A percentile compares a stretch with the other conserved stretches of the same genome.
Evolutionary conservation across 2,113 vertebrate species (phyloP).

Genomic region (Toxotes jaculatrix): DNA sequence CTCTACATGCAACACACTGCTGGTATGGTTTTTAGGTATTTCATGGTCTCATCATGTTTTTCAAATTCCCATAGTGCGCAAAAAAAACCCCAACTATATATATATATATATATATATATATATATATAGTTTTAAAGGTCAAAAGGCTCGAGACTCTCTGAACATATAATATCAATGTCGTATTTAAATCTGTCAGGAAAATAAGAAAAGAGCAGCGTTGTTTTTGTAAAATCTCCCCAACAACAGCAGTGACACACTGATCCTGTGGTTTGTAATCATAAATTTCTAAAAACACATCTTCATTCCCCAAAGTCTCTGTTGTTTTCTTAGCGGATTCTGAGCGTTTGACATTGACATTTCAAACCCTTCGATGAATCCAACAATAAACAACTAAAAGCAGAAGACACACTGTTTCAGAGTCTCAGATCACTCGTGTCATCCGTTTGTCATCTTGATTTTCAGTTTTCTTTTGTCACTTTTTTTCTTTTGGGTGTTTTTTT

Average conservation of each 20-base stretch:
- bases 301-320: conserved; percentile 1
- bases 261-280: conserved; percentile 16
- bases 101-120: no score
- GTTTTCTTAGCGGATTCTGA: not conserved
- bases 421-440: conserved; percentile 40
- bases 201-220: not conserved
- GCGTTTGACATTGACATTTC: conserved; percentile 21
- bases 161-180: not conserved
- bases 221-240: conserved; percentile 1
- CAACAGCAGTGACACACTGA: conserved; percentile 15
- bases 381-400: conserved; percentile 27
- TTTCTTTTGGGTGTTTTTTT: not conserved
- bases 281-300: conserved; percentile 18
- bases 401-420: not conserved
- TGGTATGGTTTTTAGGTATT: no score
- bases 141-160: not conserved
- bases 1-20: not conserved
- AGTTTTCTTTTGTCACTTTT: conserved; percentile 34
- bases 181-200: conserved; percentile 5
- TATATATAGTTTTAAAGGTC: not conserved
- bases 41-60: no score
- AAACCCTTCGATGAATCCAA: conserved; percentile 12
- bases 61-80: no score
- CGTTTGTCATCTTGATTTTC: conserved; percentile 37
- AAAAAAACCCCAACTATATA: no score